Evolutionary conservation across 2,888 invertebrate genomes (phyloP).

Genomic region (Cosmia trapezina): DNA sequence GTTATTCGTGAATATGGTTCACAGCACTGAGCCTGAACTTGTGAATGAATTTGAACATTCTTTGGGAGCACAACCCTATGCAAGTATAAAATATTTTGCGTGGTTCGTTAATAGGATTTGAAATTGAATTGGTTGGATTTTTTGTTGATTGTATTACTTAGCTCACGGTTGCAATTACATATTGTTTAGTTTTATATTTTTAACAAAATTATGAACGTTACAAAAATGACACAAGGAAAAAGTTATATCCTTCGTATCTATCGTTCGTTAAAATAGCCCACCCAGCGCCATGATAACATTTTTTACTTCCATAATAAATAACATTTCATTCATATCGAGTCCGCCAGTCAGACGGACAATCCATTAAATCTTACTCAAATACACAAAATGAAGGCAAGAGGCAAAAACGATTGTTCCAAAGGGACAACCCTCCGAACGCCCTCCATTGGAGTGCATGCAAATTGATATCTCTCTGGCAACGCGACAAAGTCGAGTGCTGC

Average conservation of each 20-base stretch:
- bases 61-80: conserved; percentile 46
- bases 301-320: conserved; percentile 15
- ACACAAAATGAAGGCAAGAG: conserved; percentile 73
- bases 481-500: conserved; percentile 75
- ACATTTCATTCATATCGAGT: conserved; percentile 25
- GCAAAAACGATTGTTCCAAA: conserved; percentile 84
- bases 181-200: background rate
- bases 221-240: background rate
- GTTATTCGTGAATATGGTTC: conserved; percentile 52
- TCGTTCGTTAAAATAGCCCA: background rate
- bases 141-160: background rate
- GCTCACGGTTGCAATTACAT: background rate
- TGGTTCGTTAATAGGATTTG: conserved; percentile 46
- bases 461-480: conserved; percentile 84
- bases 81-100: conserved; percentile 43
- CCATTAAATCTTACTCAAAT: conserved; percentile 62
- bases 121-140: too few species aligned
- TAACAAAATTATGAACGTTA: background rate
- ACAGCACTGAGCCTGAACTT: conserved; percentile 33
- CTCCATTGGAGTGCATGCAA: conserved; percentile 84
- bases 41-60: conserved; percentile 61
- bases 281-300: background rate
- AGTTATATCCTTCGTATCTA: background rate
- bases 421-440: conserved; percentile 80
- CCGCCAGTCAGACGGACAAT: conserved; percentile 43